Evolutionary conservation across 2,888 invertebrate genomes (phyloP).

Genomic region (Harpalus rubripes): DNA sequence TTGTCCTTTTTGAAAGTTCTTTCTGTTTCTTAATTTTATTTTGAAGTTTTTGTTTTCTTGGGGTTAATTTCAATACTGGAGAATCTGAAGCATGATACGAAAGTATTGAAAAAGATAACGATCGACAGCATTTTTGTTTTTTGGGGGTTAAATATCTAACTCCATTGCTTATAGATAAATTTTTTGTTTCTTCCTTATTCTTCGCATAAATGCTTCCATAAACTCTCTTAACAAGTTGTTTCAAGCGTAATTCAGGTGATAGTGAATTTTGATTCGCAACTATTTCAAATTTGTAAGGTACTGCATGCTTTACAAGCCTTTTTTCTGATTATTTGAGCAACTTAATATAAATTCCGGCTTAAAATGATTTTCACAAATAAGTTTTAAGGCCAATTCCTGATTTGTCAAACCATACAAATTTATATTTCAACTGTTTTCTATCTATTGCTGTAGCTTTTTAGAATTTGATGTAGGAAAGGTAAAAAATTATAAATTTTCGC

Average conservation of each 20-base stretch:
- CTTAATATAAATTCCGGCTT: neutral
- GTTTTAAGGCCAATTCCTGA: neutral
- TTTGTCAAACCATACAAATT: neutral
- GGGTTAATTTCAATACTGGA: neutral
- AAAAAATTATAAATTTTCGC: neutral
- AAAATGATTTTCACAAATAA: slow-evolving; percentile 7
- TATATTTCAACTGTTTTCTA: neutral
- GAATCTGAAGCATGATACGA: neutral
- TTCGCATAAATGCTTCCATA: neutral
- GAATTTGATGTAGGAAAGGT: neutral
- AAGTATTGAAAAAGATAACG: neutral
- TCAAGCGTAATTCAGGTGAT: neutral
- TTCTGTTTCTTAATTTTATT: neutral
- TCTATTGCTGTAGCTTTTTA: neutral
- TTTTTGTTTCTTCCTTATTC: neutral
- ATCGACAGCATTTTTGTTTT: neutral
- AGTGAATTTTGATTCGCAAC: neutral
- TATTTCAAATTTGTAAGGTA: neutral
- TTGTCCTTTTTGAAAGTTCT: neutral
- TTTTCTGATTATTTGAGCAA: neutral
- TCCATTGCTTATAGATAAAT: no score
- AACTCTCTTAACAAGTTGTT: neutral
- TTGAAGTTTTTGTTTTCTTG: slow-evolving; percentile 6
- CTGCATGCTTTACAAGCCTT: slow-evolving; percentile 11
- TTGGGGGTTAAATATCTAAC: neutral